These are phyloP conservation scores for Bos taurus DNA, from an alignment of 2,113 vertebrate species.

Conservation along the genomic window DNA sequence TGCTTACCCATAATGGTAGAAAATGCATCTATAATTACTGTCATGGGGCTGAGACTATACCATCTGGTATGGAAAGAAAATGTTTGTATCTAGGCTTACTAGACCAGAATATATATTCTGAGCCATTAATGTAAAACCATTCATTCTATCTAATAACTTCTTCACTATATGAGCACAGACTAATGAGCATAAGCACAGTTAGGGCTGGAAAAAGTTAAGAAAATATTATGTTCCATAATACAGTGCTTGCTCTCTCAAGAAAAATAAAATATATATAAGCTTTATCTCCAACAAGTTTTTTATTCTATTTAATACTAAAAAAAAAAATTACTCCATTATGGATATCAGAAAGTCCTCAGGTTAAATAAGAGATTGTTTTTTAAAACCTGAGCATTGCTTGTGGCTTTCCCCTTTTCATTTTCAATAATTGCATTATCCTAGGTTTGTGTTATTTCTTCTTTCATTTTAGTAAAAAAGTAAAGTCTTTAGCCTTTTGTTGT, in stretches of 20 bases:
- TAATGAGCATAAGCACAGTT: constrained; percentile 29
- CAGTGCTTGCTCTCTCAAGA: not conserved
- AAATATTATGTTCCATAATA: not conserved
- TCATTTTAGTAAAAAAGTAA: not conserved
- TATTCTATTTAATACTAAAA: not conserved
- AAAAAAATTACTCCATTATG: not conserved
- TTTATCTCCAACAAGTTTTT: not conserved
- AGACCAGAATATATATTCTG: constrained; percentile 46
- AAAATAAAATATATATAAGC: not conserved
- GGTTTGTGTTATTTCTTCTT: not conserved
- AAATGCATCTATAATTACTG: constrained; percentile 69
- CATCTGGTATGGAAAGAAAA: constrained; percentile 64
- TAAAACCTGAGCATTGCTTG: not conserved
- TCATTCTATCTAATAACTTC: constrained; percentile 50
- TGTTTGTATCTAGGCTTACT: constrained; percentile 55
- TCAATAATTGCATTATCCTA: not conserved
- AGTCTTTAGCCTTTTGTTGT: not conserved
- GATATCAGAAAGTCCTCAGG: not conserved
- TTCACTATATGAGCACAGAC: constrained; percentile 12
- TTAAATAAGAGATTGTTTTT: not conserved
- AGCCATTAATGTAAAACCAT: constrained; percentile 40
- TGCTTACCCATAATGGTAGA: constrained; percentile 67
- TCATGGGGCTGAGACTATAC: constrained; percentile 49
- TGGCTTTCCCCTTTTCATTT: not conserved
- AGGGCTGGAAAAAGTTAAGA: not conserved